Evolutionary conservation across 2,888 invertebrate species (phyloP).

Genomic region (Drosophila kokeensis): DNA sequence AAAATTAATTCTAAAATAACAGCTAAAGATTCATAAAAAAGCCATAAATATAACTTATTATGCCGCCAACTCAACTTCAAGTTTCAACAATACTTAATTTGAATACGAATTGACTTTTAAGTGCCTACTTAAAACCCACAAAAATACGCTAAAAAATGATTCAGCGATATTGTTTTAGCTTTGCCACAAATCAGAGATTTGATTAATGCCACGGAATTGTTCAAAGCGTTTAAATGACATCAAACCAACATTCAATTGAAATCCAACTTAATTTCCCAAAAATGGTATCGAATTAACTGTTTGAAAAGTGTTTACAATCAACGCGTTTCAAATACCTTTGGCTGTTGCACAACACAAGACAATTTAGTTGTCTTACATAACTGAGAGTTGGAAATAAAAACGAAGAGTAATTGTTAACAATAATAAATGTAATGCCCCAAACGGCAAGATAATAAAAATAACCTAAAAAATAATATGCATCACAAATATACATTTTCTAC

Average conservation of each 20-base stretch:
- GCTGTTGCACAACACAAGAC: conserved; percentile 64
- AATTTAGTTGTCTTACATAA: conserved; percentile 55
- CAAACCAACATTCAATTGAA: conserved; percentile 64
- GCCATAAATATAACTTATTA: conserved; percentile 19
- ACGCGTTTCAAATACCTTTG: conserved; percentile 52
- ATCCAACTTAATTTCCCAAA: conserved; percentile 42
- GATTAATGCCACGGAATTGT: conserved; percentile 34
- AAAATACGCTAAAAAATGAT: conserved; percentile 50
- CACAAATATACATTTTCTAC: conserved; percentile 47
- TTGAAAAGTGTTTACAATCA: conserved; percentile 61
- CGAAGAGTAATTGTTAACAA: conserved; percentile 36
- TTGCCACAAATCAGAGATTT: conserved; percentile 16
- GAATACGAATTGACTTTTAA: conserved; percentile 42
- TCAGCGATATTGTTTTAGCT: conserved; percentile 32
- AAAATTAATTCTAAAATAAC: not conserved
- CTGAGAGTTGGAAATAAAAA: conserved; percentile 12
- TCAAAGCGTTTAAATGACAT: conserved; percentile 60
- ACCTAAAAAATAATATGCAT: conserved; percentile 35
- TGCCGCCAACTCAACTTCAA: conserved; percentile 7
- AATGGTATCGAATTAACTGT: conserved; percentile 51
- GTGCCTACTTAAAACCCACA: conserved; percentile 38
- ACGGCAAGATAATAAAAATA: conserved; percentile 8
- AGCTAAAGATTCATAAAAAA: conserved; percentile 12
- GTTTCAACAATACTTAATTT: conserved; percentile 19
- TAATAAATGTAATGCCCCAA: conserved; percentile 65